These are phyloP conservation scores for Callyntrura sp. DNA, from an alignment of 2,888 invertebrate genomes.

Conservation along the genomic window DNA sequence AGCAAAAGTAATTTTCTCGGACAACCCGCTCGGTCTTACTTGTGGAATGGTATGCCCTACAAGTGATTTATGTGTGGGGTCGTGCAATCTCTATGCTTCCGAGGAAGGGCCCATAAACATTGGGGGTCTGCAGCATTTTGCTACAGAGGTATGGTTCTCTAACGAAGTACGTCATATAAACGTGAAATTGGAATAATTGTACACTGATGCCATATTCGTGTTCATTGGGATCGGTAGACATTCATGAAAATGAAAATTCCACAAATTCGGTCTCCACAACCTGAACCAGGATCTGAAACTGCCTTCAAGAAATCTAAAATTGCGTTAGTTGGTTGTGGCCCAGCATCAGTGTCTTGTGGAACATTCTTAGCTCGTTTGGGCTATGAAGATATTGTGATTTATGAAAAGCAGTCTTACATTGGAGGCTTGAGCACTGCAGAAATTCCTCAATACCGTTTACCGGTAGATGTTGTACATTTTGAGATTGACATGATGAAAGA, in stretches of 20 bases:
- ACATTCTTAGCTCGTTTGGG: slow-evolving; percentile 98
- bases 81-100: slow-evolving; percentile 97
- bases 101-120: slow-evolving; percentile 99
- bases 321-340: slow-evolving; percentile 97
- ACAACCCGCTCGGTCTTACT: slow-evolving; percentile 97
- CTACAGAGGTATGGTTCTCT: slow-evolving; percentile 92
- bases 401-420: slow-evolving; percentile 93
- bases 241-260: slow-evolving; percentile 97
- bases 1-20: slow-evolving; percentile 97
- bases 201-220: too few relatives aligned
- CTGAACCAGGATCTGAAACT: slow-evolving; percentile 84
- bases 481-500: slow-evolving; percentile 96
- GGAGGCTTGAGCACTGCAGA: slow-evolving; percentile 98
- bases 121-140: slow-evolving; percentile 98
- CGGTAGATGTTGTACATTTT: slow-evolving; percentile 96
- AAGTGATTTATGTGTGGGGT: slow-evolving; percentile 98
- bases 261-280: slow-evolving; percentile 93
- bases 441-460: slow-evolving; percentile 98
- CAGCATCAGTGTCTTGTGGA: slow-evolving; percentile 98
- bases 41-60: slow-evolving; percentile 97
- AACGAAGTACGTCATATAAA: not conserved
- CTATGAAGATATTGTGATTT: slow-evolving; percentile 95
- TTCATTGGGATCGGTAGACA: slow-evolving; percentile 87
- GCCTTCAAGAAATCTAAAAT: slow-evolving; percentile 88
- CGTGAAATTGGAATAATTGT: not conserved